phyloP scores from a whole-genome alignment of 2,888 invertebrate species.

The Eustalomyia histrio region DNA sequence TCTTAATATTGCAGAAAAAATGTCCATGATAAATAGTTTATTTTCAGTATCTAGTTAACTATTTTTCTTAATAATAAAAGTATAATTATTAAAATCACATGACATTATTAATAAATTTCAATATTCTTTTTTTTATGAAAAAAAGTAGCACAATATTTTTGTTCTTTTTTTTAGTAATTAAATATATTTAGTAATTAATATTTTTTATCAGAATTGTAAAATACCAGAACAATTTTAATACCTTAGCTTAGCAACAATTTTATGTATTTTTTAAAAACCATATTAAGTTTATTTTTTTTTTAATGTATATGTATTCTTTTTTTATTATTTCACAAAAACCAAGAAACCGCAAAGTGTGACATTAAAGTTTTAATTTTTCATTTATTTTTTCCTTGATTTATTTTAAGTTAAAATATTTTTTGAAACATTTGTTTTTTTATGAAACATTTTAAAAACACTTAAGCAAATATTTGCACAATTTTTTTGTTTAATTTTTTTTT shows the following conservation, averaged over 20 bases:
- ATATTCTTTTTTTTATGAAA: too few species aligned
- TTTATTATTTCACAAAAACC: conserved; percentile 10
- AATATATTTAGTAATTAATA: background rate
- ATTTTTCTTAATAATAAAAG: too few species aligned
- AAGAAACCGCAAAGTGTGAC: conserved; percentile 56
- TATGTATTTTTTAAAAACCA: background rate
- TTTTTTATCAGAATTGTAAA: conserved; percentile 22
- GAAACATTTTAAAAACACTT: conserved; percentile 26
- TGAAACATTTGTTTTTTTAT: conserved; percentile 7
- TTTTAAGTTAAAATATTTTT: conserved; percentile 20
- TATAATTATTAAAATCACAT: too few species aligned
- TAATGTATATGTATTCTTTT: background rate
- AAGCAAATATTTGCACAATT: conserved; percentile 42
- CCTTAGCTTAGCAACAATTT: conserved; percentile 34
- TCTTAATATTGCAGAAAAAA: too few species aligned
- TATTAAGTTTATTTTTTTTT: background rate
- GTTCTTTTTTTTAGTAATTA: background rate
- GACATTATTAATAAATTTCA: too few species aligned
- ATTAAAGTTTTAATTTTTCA: background rate
- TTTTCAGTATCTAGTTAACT: background rate
- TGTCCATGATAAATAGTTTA: background rate
- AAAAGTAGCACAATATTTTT: background rate
- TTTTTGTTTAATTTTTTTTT: conserved; percentile 29
- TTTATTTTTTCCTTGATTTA: background rate
- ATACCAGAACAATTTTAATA: conserved; percentile 27